Evolutionary conservation across 2,888 invertebrate genomes (phyloP).

Genomic region (Craniophora ligustri): DNA sequence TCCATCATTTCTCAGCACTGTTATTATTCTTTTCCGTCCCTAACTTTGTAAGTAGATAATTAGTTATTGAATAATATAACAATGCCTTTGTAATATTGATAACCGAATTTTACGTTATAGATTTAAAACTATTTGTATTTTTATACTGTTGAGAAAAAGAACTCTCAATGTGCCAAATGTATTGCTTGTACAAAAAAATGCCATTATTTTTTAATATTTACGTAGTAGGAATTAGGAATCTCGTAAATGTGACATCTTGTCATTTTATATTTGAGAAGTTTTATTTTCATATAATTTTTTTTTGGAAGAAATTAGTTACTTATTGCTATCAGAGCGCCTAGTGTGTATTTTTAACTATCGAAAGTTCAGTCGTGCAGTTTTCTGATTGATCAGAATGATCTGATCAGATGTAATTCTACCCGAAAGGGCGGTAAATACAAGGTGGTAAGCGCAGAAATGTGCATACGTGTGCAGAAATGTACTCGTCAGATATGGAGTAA

Average conservation of each 20-base stretch:
- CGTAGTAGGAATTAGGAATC: conserved; percentile 29
- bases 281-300: conserved; percentile 5
- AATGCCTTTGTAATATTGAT: conserved; percentile 23
- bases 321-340: no score
- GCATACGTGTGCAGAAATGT: no score
- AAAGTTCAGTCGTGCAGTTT: no score
- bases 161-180: conserved; percentile 80
- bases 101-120: conserved; percentile 8
- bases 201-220: conserved; percentile 63
- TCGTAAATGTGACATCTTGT: conserved; percentile 30
- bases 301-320: no score
- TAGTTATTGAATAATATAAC: conserved; percentile 29
- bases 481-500: no score
- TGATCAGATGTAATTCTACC: no score
- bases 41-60: conserved; percentile 46
- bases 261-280: conserved; percentile 28
- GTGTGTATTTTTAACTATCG: no score
- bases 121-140: conserved; percentile 36
- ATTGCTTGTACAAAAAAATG: conserved; percentile 78
- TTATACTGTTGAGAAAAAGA: conserved; percentile 45
- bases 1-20: conserved; percentile 25
- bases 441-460: no score
- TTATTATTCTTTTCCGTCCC: conserved; percentile 54
- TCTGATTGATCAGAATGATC: no score
- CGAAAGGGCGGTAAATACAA: no score